Base-by-base conservation (phyloP, 2,888 invertebrate species). In the Acanthosepion lycidas region DNA sequence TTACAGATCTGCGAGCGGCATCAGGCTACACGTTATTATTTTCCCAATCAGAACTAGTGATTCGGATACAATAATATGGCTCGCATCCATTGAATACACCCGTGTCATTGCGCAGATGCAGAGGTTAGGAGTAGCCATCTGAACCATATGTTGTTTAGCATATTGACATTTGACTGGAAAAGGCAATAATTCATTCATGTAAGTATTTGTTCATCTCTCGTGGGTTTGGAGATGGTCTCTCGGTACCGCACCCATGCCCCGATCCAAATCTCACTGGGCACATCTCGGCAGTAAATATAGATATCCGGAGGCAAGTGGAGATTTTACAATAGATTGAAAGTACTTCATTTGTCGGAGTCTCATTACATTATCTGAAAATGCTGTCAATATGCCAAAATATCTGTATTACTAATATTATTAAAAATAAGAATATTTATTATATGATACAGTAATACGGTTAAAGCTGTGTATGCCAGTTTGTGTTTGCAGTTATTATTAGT, bases 131-230 rank as follows among this genome's bases (percentile, higher is more conserved):
- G 78, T 6, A n/a, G n/a, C n/a, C 12, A 78, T 78, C n/a, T n/a
- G n/a, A n/a, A 78, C n/a, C 78, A 78, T 78, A 78, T 78, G n/a
- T 78, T 78, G 78, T 78, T 78, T 78, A 78, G 78, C 78, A 78
- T 78, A 78, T 78, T 78, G 78, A 78, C 78, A 20, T 78, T 78
- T 78, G 78, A 78, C 9, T 15, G 12, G 78, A 15, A 15, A 78
- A n/a, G 15, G 78, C 15, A 9, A 78, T 78, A n/a, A 78, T n/a
- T n/a, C 78, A 78, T 78, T 78, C 78, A n/a, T n/a, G n/a, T n/a
- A 78, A 15, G n/a, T 78, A 78, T 78, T 78, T 78, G n/a, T 78
- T 78, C n/a, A 78, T 6, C 78, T n/a, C n/a, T n/a, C n/a, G n/a
- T 78, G 78, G 78, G n/a, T 78, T n/a, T n/a, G 15, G 1, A n/a